phyloP scores from a whole-genome alignment of 1,140 invertebrate genomes.

The Cherax quadricarinatus region DNA sequence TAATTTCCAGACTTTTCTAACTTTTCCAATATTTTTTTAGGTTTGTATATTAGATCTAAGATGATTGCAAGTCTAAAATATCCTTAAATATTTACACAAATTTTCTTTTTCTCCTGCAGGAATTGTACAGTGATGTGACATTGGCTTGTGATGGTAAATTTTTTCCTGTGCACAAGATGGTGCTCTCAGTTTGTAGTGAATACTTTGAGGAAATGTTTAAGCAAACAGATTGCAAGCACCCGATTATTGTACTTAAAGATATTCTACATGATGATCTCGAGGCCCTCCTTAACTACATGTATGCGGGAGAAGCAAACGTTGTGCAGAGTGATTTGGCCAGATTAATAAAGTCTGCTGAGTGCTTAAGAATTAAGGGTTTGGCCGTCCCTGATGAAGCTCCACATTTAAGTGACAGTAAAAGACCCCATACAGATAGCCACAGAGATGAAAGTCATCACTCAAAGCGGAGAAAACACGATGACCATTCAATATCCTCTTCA shows the following conservation, averaged over 20 bases:
- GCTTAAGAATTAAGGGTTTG: conserved; percentile 53
- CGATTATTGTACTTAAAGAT: conserved; percentile 51
- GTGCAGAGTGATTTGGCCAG: conserved; percentile 48
- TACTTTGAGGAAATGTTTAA: conserved; percentile 60
- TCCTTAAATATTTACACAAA: no score
- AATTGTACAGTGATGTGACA: conserved; percentile 61
- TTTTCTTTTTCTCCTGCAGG: conserved; percentile 24
- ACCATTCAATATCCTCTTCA: not conserved
- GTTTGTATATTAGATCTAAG: no score
- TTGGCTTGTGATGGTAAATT: conserved; percentile 48
- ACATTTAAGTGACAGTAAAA: conserved; percentile 17
- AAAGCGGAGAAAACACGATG: conserved; percentile 42
- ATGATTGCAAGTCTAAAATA: no score
- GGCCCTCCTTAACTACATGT: conserved; percentile 57
- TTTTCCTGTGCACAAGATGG: conserved; percentile 58
- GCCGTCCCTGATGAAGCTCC: conserved; percentile 39
- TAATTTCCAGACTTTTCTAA: not conserved
- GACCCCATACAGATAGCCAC: conserved; percentile 12
- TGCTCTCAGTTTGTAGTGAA: conserved; percentile 53
- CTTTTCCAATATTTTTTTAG: no score
- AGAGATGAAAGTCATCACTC: conserved; percentile 32
- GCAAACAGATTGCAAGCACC: conserved; percentile 41
- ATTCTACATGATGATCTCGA: conserved; percentile 38
- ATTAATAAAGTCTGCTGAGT: conserved; percentile 56
- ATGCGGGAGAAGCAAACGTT: conserved; percentile 51